Base-by-base conservation (phyloP, 2,797 vertebrate genomes). In the Enteromius anoplus region DNA sequence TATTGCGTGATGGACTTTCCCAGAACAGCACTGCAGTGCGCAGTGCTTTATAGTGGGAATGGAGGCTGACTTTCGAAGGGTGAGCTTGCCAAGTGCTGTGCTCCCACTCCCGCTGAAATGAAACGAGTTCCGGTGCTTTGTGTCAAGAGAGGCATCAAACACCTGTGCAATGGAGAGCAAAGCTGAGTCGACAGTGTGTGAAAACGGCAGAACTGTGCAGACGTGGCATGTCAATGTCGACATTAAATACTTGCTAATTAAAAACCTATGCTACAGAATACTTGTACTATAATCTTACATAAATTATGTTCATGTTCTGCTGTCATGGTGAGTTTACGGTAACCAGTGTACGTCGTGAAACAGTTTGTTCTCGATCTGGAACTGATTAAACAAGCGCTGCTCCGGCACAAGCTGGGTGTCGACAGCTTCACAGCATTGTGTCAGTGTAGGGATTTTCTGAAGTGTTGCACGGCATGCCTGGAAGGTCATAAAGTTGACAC, bases 351-450 rank as follows among this genome's bases (percentile, higher is more conserved):
- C 23, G 45, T 49, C 0, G 2, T 80, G 51, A 58, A 64, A 51
- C 64, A 42, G 55, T 2, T 37, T 26, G 29, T 23, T 58, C 26
- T 65, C 10, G 0, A 69, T 75, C 69, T 79, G 80, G 69, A 81
- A 55, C 64, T 80, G 85, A 84, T 84, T 86, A 84, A 78, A 49
- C 5, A 14, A 58, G 42, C 11, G 21, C 17, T 34, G 80, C 42
- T 89, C 78, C 86, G 40, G 23, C 55, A 51, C 32, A 55, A 58
- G 65, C 85, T 90, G 55, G 79, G 72, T 80, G 88, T 89, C 87
- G 92, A 92, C 92, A 92, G 89, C 86, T 86, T 89, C 87, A 88
- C 85, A 85, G 87, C 85, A 19, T 83, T 6, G 69, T 85, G 89
- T 90, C 90, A 88, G 82, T 84, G 65, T 37, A 2, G 26, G 76